These are phyloP conservation scores for Temnopleurus reevesii DNA, from an alignment of 53 echinoderm and acorn worm genomes.

Conservation along the genomic window DNA sequence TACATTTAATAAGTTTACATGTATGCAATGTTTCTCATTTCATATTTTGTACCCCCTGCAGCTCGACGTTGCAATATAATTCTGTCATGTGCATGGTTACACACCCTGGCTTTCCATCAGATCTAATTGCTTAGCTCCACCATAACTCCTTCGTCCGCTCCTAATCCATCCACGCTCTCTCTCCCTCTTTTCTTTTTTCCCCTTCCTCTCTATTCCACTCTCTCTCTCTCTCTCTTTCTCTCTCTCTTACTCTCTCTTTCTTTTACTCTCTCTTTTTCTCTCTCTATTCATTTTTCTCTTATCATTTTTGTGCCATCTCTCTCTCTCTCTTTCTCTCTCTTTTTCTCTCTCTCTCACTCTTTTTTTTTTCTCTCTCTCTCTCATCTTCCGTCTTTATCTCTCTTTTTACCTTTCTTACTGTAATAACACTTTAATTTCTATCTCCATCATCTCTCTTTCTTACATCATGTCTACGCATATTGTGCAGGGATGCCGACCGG, in stretches of 20 bases:
- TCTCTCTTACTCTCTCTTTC: background rate
- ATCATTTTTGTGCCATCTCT: too few species aligned
- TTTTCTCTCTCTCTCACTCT: too few species aligned
- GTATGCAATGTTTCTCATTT: slow-evolving; percentile 10
- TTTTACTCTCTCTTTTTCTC: background rate
- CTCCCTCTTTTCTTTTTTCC: background rate
- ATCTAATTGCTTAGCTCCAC: background rate
- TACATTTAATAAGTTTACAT: too few species aligned
- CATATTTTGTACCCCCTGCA: slow-evolving; percentile 29
- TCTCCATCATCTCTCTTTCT: background rate
- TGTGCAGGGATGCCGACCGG: too few species aligned
- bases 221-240: background rate
- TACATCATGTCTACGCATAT: too few species aligned
- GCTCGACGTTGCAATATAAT: background rate
- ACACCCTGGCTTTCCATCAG: background rate
- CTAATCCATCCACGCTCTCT: background rate
- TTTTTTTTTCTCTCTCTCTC: background rate
- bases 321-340: background rate
- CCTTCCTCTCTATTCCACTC: background rate
- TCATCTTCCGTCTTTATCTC: background rate
- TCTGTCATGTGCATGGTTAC: slow-evolving; percentile 10
- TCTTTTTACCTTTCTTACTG: background rate
- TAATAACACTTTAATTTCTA: background rate
- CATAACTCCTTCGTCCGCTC: background rate
- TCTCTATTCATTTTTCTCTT: background rate